Conservation (phyloP, 2,113 vertebrate species). For the human (Homo sapiens) region GRCh38 chr3:121770501-121771000, state of each 20-base stretch:
- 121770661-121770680: neutral
- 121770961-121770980: too few relatives aligned
- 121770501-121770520: constrained; percentile 87
- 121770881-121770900: neutral
- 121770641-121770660: neutral
- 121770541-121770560: constrained; percentile 83
- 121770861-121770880: neutral
- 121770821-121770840: neutral
- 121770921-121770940: neutral
- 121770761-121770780: neutral
- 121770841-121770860: neutral
- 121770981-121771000: too few relatives aligned
- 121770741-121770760: neutral
- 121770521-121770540: constrained; percentile 87
- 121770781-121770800: neutral
- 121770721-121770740: neutral
- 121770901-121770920: neutral
- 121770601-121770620: neutral
- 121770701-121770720: neutral
- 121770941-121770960: neutral
- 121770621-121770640: constrained; percentile 5
- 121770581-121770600: constrained; percentile 56
- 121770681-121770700: neutral
- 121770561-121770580: constrained; percentile 90
- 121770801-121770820: neutral